Conservation (phyloP, 2,888 invertebrate species). For the Chelonus formosanus region DNA sequence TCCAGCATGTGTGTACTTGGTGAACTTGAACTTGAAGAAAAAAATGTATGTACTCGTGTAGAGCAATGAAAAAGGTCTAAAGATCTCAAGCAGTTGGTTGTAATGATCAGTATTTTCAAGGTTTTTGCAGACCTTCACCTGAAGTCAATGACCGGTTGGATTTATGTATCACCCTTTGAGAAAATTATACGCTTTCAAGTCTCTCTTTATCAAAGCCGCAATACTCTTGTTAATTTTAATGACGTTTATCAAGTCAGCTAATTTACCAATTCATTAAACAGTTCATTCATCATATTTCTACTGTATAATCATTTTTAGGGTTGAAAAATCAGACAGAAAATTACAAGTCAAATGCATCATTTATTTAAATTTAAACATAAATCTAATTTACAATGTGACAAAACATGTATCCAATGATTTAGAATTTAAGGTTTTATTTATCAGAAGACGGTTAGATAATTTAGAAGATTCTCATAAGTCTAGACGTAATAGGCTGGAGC, state of each 20-base stretch:
- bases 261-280: no score
- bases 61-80: constrained; percentile 6
- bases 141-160: constrained; percentile 28
- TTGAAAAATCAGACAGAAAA: no score
- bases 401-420: constrained; percentile 29
- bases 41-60: constrained; percentile 18
- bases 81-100: constrained; percentile 38
- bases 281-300: no score
- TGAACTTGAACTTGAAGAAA: constrained; percentile 43
- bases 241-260: neutral
- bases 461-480: neutral
- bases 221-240: constrained; percentile 8
- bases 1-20: constrained; percentile 25
- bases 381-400: no score
- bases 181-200: constrained; percentile 26
- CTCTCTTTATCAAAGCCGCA: constrained; percentile 20
- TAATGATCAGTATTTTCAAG: constrained; percentile 23
- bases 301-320: no score
- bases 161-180: constrained; percentile 22
- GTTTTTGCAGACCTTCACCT: constrained; percentile 27
- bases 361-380: no score
- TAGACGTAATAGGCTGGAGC: constrained; percentile 40
- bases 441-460: no score
- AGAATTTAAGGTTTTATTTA: neutral
- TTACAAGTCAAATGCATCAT: no score